Evolutionary conservation across 2,797 vertebrate species (phyloP), one percentile per base, ranked within the genome.

Genomic region (Sphaeramia orbicularis): DNA sequence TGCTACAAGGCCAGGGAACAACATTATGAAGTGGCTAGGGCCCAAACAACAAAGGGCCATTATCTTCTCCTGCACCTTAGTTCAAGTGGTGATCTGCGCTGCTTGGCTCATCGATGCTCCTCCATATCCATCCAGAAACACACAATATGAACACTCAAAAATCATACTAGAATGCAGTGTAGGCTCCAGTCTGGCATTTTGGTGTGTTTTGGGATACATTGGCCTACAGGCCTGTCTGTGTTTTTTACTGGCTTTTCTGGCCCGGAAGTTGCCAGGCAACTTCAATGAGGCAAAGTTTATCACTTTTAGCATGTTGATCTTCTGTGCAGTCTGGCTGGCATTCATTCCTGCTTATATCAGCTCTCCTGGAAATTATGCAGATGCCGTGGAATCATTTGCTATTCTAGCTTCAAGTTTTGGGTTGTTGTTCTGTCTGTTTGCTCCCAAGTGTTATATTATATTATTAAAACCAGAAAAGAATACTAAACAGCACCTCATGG

Each of bases 211-310:
- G 30, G 92, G 92, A 50, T 94, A 94, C 43, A 94, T 94, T 52
- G 89, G 91, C 27, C 59, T 94, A 2, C 81, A 92, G 47, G 92
- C 92, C 0, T 82, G 80, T 54, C 36, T 94, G 21, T 94, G 92
- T 58, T 94, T 94, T 42, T 15, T 92, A 35, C 59, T 94, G 32
- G 94, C 94, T 10, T 93, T 92, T 62, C 73, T 94, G 30, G 94
- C 93, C 0, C 88, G 93, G 0, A 92, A 92, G 49, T 74, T 94
- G 24, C 93, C 93, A 0, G 91, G 90, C 1, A 93, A 93, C 68
- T 93, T 94, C 65, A 94, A 94, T 0, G 94, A 94, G 41, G 94
- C 93, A 5, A 94, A 92, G 64, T 93, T 85, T 47, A 94, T 94
- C 52, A 94, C 93, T 10, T 94, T 94, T 41, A 94, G 91, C 65